phyloP scores from a whole-genome alignment of 2,797 vertebrate species.

The Florisuga fusca region DNA sequence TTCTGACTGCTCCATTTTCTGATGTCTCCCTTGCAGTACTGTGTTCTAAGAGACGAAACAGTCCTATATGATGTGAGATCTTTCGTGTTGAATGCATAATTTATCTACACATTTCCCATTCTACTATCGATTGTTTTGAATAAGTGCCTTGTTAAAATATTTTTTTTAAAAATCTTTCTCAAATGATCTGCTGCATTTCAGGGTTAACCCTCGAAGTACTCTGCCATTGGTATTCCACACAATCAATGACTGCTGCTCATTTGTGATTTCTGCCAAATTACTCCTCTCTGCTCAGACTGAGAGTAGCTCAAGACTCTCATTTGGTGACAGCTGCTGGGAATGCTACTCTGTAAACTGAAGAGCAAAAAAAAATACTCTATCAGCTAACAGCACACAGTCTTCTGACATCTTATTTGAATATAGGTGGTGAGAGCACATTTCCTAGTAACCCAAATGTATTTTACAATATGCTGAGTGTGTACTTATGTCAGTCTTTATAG shows the following conservation, averaged over 20 bases:
- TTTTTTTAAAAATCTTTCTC: neutral
- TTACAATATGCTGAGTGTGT: neutral
- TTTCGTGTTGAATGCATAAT: constrained; percentile 38
- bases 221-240: constrained; percentile 5
- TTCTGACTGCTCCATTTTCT: constrained; percentile 58
- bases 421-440: constrained; percentile 23
- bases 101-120: constrained; percentile 42
- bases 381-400: constrained; percentile 32
- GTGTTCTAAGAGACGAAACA: constrained; percentile 28
- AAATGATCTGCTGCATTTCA: constrained; percentile 21
- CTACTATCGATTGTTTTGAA: constrained; percentile 47
- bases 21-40: neutral
- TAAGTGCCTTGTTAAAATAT: neutral
- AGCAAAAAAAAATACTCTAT: neutral
- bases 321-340: constrained; percentile 40
- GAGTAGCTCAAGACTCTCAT: constrained; percentile 39
- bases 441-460: neutral
- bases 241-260: constrained; percentile 18
- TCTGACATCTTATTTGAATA: constrained; percentile 44
- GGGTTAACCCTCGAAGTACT: neutral
- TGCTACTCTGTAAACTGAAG: constrained; percentile 18
- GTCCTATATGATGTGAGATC: constrained; percentile 32
- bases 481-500: neutral
- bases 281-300: neutral
- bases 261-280: constrained; percentile 26